Evolutionary conservation across 1,140 invertebrate species (phyloP).

Genomic region (Pomacea maculata): DNA sequence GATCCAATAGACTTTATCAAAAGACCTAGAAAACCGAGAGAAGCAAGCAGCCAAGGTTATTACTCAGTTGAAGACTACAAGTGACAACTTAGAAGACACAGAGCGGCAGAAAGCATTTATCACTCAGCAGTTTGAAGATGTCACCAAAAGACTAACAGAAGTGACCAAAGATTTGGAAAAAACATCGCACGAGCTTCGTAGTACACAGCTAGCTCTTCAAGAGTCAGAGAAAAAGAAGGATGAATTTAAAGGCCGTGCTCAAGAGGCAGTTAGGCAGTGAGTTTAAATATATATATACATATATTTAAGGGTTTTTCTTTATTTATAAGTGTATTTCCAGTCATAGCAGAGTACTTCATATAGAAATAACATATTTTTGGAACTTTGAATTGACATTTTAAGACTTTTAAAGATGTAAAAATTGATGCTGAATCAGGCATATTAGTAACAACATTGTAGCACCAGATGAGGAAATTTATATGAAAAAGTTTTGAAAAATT

Average conservation of each 20-base stretch:
- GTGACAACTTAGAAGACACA: conserved; percentile 52
- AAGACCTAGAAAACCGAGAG: conserved; percentile 61
- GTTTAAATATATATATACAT: conserved; percentile 19
- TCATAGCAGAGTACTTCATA: too few relatives aligned
- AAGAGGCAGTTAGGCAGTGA: conserved; percentile 63
- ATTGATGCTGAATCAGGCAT: background rate
- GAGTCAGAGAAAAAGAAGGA: conserved; percentile 60
- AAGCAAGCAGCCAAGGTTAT: conserved; percentile 59
- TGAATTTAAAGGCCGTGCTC: conserved; percentile 59
- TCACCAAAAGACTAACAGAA: conserved; percentile 43
- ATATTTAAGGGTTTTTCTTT: too few relatives aligned
- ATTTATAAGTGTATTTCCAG: too few relatives aligned
- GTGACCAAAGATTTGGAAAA: conserved; percentile 49
- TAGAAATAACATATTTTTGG: too few relatives aligned
- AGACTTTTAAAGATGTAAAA: background rate
- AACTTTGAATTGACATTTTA: too few relatives aligned
- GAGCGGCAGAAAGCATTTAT: conserved; percentile 51
- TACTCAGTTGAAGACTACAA: conserved; percentile 55
- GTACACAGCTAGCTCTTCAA: conserved; percentile 50
- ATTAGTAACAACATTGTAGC: background rate
- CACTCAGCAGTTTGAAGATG: conserved; percentile 53
- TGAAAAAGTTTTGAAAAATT: background rate
- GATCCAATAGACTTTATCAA: conserved; percentile 52
- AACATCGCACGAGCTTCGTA: conserved; percentile 46
- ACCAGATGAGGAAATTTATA: background rate